Evolutionary conservation across 2,113 vertebrate species (phyloP).

Genomic region (Solea senegalensis): DNA sequence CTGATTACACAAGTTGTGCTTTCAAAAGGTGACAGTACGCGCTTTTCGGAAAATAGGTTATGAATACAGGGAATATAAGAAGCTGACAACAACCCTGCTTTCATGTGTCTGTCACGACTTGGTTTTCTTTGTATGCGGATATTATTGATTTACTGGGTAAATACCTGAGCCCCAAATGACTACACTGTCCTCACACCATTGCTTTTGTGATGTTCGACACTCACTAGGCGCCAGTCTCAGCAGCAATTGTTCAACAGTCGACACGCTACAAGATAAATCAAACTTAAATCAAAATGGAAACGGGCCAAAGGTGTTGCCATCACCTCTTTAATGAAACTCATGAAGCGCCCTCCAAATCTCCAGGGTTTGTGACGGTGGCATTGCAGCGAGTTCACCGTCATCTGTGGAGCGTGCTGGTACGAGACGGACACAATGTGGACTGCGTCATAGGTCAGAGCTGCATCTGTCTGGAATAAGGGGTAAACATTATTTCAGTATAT

Average conservation of each 20-base stretch:
- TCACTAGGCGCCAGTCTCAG: background rate
- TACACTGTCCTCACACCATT: conserved; percentile 14
- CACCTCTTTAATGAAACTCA: conserved; percentile 99
- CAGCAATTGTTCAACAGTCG: background rate
- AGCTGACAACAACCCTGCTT: conserved; percentile 63
- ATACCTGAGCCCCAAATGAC: conserved; percentile 46
- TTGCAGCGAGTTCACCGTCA: conserved; percentile 98
- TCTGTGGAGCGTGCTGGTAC: conserved; percentile 96
- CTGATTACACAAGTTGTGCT: conserved; percentile 70
- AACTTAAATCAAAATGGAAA: conserved; percentile 31
- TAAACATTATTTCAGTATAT: too few relatives aligned
- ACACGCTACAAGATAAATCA: conserved; percentile 26
- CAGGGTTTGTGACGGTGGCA: conserved; percentile 99
- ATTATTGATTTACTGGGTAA: conserved; percentile 63
- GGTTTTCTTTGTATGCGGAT: conserved; percentile 45
- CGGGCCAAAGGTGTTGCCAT: conserved; percentile 52
- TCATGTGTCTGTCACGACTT: conserved; percentile 59
- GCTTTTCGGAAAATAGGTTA: conserved; percentile 69
- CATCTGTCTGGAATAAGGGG: conserved; percentile 94
- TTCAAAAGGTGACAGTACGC: conserved; percentile 67
- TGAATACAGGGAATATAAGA: conserved; percentile 66
- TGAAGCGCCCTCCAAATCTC: conserved; percentile 95
- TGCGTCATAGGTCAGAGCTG: conserved; percentile 95
- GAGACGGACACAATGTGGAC: conserved; percentile 99
- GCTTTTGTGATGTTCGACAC: conserved; percentile 8